Percentiles rank a stretch among this genome's conserved stretches.
phyloP scores from a whole-genome alignment of 2,888 invertebrate species.

The Nysson spinosus region DNA sequence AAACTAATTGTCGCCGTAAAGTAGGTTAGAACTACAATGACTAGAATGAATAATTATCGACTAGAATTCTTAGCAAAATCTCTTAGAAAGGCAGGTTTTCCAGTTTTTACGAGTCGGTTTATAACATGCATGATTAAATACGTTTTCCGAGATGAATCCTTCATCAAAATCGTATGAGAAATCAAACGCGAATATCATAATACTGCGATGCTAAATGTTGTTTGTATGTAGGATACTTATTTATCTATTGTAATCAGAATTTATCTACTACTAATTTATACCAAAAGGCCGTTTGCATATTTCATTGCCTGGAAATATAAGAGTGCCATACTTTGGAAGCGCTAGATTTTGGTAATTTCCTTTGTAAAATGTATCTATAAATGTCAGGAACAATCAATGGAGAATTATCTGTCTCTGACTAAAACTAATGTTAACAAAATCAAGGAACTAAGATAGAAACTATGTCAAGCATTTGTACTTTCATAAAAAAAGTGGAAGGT shows the following conservation, averaged over 20 bases:
- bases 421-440: slow-evolving; percentile 6
- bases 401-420: slow-evolving; percentile 12
- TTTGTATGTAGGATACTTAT: slow-evolving; percentile 60
- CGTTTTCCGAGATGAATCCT: slow-evolving; percentile 3
- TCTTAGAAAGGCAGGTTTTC: slow-evolving; percentile 38
- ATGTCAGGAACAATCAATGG: slow-evolving; percentile 7
- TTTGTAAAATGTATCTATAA: slow-evolving; percentile 13
- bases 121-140: background rate
- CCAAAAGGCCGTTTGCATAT: slow-evolving; percentile 70
- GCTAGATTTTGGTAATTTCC: slow-evolving; percentile 49
- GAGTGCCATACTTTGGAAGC: slow-evolving; percentile 64
- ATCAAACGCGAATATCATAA: slow-evolving; percentile 26
- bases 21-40: slow-evolving; percentile 63
- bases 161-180: slow-evolving; percentile 24
- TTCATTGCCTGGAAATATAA: slow-evolving; percentile 68
- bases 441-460: background rate
- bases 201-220: slow-evolving; percentile 43
- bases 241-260: slow-evolving; percentile 56
- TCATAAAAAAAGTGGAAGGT: slow-evolving; percentile 1
- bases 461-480: slow-evolving; percentile 11
- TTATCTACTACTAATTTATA: slow-evolving; percentile 59
- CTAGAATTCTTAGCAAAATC: slow-evolving; percentile 68
- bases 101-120: slow-evolving; percentile 23
- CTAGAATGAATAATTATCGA: slow-evolving; percentile 71
- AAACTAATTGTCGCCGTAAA: slow-evolving; percentile 44